Evolutionary conservation across 2,888 invertebrate species (phyloP).

Genomic region (Cephalotes varians): DNA sequence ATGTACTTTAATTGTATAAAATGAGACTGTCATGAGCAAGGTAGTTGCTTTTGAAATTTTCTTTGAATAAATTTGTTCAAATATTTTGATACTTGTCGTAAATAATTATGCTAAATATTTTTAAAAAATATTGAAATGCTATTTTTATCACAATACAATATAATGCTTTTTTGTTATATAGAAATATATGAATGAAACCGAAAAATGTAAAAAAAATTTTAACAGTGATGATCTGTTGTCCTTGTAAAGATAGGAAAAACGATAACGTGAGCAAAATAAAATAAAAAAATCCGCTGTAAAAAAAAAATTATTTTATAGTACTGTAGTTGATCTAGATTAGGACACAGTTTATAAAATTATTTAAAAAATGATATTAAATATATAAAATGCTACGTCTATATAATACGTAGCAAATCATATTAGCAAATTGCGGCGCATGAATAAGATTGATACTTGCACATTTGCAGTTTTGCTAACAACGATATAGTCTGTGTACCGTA

Average conservation of each 20-base stretch:
- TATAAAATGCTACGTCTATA: conserved; percentile 53
- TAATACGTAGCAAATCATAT: conserved; percentile 45
- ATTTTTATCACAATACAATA: conserved; percentile 13
- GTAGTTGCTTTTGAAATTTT: conserved; percentile 8
- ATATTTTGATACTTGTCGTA: conserved; percentile 5
- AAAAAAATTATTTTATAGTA: conserved; percentile 54
- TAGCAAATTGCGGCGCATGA: conserved; percentile 8
- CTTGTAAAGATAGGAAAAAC: not conserved
- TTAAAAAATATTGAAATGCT: conserved; percentile 2
- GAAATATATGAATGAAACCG: not conserved
- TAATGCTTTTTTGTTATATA: conserved; percentile 3
- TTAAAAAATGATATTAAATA: conserved; percentile 5
- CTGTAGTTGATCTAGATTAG: conserved; percentile 36
- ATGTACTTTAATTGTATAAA: conserved; percentile 51
- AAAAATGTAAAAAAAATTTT: not conserved
- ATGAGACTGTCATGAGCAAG: conserved; percentile 16
- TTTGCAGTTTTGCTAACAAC: not conserved
- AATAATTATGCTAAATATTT: not conserved
- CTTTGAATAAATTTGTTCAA: not conserved
- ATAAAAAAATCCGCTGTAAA: conserved; percentile 49
- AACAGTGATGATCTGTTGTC: conserved; percentile 14
- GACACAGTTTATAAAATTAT: conserved; percentile 3
- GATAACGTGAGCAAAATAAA: conserved; percentile 8
- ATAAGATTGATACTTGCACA: conserved; percentile 38
- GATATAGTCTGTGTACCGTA: not conserved